phyloP scores from a whole-genome alignment of 2,888 invertebrate genomes.

The Thumatha senex region DNA sequence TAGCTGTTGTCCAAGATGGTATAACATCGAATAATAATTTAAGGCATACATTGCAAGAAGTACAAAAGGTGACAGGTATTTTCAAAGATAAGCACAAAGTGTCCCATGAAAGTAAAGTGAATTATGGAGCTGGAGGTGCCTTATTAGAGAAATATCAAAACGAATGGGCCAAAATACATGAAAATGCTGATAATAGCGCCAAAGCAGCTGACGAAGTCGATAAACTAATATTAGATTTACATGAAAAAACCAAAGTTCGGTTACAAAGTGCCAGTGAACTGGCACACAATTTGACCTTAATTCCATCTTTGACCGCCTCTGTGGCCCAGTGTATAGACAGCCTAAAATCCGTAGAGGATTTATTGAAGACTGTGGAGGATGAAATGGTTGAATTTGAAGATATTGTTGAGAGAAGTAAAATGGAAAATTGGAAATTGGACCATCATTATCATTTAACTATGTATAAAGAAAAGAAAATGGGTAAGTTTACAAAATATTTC shows the following conservation, averaged over 20 bases:
- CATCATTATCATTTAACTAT: constrained; percentile 88
- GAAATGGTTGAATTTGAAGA: constrained; percentile 86
- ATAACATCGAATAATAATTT: constrained; percentile 68
- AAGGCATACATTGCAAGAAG: constrained; percentile 72
- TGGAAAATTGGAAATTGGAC: constrained; percentile 88
- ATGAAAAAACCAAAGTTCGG: constrained; percentile 55
- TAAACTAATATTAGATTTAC: constrained; percentile 63
- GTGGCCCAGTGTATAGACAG: constrained; percentile 80
- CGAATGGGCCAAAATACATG: constrained; percentile 88
- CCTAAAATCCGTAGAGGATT: constrained; percentile 78
- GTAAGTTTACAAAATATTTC: constrained; percentile 59
- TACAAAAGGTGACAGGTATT: constrained; percentile 71
- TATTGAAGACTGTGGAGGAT: constrained; percentile 86
- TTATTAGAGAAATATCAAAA: constrained; percentile 88
- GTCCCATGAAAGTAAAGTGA: constrained; percentile 62
- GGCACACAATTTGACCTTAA: constrained; percentile 59
- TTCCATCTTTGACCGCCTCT: constrained; percentile 66
- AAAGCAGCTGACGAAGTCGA: constrained; percentile 82
- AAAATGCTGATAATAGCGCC: constrained; percentile 87
- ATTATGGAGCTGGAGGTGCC: constrained; percentile 86
- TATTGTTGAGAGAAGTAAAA: constrained; percentile 86
- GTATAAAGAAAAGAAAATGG: constrained; percentile 88
- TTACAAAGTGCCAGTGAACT: constrained; percentile 66
- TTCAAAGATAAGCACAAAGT: constrained; percentile 71
- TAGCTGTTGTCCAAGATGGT: constrained; percentile 77